phyloP scores from a whole-genome alignment of 2,888 invertebrate genomes.

The Scrobipalpa costella region DNA sequence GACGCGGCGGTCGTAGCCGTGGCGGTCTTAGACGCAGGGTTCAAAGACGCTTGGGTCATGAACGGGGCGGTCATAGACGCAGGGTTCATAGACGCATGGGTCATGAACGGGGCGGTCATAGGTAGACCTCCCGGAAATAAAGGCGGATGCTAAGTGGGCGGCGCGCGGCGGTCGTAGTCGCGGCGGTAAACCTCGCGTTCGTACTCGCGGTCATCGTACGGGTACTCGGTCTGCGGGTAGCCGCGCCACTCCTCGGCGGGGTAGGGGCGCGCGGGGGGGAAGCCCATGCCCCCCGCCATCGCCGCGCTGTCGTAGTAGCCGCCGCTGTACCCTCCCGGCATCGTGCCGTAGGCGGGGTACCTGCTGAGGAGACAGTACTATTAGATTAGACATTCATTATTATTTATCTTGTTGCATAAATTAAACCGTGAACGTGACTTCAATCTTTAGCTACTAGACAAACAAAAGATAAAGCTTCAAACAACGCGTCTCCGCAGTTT shows the following conservation, averaged over 20 bases:
- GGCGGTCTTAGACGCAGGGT: too few relatives aligned
- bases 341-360: conserved; percentile 73
- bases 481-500: too few relatives aligned
- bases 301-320: conserved; percentile 69
- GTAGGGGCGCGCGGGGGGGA: conserved; percentile 67
- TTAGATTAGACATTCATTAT: background rate
- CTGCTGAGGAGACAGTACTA: conserved; percentile 41
- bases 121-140: background rate
- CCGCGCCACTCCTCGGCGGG: conserved; percentile 75
- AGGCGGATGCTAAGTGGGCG: conserved; percentile 66
- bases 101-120: background rate
- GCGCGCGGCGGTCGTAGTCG: conserved; percentile 84
- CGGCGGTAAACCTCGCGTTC: conserved; percentile 82
- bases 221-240: conserved; percentile 74
- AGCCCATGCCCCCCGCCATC: conserved; percentile 78
- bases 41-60: too few relatives aligned
- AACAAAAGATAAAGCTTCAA: too few relatives aligned
- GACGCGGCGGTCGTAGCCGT: too few relatives aligned
- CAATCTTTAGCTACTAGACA: too few relatives aligned
- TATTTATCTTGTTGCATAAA: too few relatives aligned
- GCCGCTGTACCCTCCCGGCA: conserved; percentile 65
- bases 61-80: too few relatives aligned
- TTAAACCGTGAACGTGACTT: too few relatives aligned
- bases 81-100: too few relatives aligned
- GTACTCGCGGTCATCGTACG: conserved; percentile 78